Evolutionary conservation across 2,888 invertebrate species (phyloP), one percentile per base, ranked within the genome.

Genomic region (Emmelina monodactyla): DNA sequence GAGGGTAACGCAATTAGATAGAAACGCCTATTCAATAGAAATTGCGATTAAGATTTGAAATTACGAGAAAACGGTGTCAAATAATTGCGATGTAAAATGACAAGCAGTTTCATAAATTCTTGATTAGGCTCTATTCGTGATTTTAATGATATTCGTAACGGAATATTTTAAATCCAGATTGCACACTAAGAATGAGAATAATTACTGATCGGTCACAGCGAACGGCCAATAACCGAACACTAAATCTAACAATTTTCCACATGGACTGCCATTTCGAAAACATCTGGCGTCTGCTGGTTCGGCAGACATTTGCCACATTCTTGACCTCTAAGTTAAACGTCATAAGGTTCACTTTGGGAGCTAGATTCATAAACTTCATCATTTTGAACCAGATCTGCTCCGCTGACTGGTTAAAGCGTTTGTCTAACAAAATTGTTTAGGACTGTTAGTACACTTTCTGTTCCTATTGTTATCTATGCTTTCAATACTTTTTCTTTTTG

Each of bases 221-320:
- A 60, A 55, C 57, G 70, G 68, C 48, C 69, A 62, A 52, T 62
- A 68, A 71, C 63, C 66, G 54, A 53, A 57, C 55, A 62, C 60
- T 60, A 71, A 70, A 68, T 66, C 59, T 57, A 55, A 58, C 63
- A 62, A 73, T 73, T 75, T 75, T 73, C 70, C 66, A 72, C 63
- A 62, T 49, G 51, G 51, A 53, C 53, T 54, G 52, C 50, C 58
- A 62, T 69, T 70, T 70, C 60, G 58, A 64, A 70, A 71, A 69
- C 66, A 67, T 61, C 65, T 69, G 66, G 53, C 53, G 46, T 51
- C 50, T 52, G 46, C 34, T 11, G 11, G n/a, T 25, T n/a, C 25
- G 11, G 9, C 19, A 25, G 9, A 25, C 25, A 25, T 4, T 25
- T 19, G 5, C 6, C 25, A n/a, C n/a, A 25, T 25, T 35, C 37